Base-by-base conservation (phyloP, 2,888 invertebrate genomes). In the Cheilosia soror region DNA sequence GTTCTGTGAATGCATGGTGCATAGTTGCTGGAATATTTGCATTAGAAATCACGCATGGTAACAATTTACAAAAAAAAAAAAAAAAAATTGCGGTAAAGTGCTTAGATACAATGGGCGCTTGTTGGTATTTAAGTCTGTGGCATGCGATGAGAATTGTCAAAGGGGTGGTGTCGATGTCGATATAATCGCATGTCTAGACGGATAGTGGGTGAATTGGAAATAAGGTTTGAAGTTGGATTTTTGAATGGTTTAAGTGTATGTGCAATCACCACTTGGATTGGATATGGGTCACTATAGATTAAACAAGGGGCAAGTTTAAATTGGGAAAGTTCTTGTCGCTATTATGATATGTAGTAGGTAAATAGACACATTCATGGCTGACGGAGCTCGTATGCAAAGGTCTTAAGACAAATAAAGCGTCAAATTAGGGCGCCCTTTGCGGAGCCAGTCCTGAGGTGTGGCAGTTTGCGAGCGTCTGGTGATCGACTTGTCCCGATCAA, bases 171-270 rank as follows among this genome's bases (percentile, higher is more conserved):
- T 63, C 69, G 47, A 40, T 69, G 44, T 63, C 69, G 47, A 40
- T 69, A 44, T 69, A 78, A 78, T 71, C 62, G 37, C 60, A 29
- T 63, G 78, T 63, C 78, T 78, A 78, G 78, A 78, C 69, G 25
- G 37, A 78, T 37, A 57, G 62, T 62, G 58, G 51, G 25, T 51
- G 40, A 57, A 29, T 31, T 27, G 6, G 44, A 44, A 44, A 51
- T 51, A 51, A 7, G 11, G 13, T 29, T 27, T 51, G 7, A 20
- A 7, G 47, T 15, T 40, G 25, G 42, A 20, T 72, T 53, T 72
- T 27, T n/a, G 6, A 2, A 33, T 42, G 20, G 42, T 15, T 5
- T 37, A 11, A 53, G 66, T 47, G 47, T 7, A 15, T 20, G 27
- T 40, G 20, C 13, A 53, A 37, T 7, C 5, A 11, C 5, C 11